Base-by-base conservation (phyloP, 2,797 vertebrate genomes). In the Halcyon chelicuti region DNA sequence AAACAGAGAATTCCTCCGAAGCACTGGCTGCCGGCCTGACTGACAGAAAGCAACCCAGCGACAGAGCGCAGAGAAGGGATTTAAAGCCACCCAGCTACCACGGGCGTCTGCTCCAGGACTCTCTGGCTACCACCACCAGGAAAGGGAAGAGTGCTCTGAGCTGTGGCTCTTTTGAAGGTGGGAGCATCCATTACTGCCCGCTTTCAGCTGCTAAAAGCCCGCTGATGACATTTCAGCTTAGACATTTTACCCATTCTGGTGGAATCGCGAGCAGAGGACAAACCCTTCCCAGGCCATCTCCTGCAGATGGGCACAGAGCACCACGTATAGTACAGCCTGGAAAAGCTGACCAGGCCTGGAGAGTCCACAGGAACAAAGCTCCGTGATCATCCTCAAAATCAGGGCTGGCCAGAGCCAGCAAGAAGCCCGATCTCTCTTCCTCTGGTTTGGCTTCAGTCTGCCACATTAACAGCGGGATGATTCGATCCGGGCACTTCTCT, bases 1-100 rank as follows among this genome's bases (percentile, higher is more conserved):
- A 97, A 95, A 95, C 42, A 71, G 84, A 86, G 74, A 94, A 94
- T 96, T 95, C 92, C 95, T 93, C 93, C 26, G 31, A 13, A 68
- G 87, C 84, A 70, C 78, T 82, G 95, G 94, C 94, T 88, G 72
- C 60, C 2, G 4, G 75, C 74, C 60, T 63, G 81, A 57, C 78
- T 49, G 81, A 82, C 67, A 61, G 51, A 40, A 71, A 82, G 91
- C 57, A 75, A 83, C 40, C 60, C 61, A 46, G 54, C 46, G 86
- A 39, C 46, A 72, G 62, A 63, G 81, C 0, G 0, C 67, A 35
- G 14, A 37, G 51, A 68, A 17, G 23, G 42, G 73, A 57, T 58
- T 83, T 39, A 66, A 65, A 87, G 76, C 28, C 55, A 42, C 40
- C 57, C 58, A 44, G 79, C 39, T 71, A 58, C 52, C 6, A 3